Conservation (phyloP, 2,888 invertebrate genomes). For the Eledone cirrhosa region DNA sequence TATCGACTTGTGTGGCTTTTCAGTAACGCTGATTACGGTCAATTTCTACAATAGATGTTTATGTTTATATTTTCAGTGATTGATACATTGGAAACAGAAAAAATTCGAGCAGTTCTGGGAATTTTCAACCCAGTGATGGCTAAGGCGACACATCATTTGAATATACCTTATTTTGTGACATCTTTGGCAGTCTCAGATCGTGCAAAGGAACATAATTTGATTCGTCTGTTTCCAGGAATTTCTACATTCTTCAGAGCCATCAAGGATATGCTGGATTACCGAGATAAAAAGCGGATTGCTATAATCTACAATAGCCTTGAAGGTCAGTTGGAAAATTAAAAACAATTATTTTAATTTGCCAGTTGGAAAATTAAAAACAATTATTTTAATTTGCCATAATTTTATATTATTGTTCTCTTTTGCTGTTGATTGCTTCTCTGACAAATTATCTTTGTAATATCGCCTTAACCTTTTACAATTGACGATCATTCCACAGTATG, state of each 20-base stretch:
- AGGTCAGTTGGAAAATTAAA: constrained; percentile 36
- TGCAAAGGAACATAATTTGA: constrained; percentile 39
- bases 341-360: no score
- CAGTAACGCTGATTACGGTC: no score
- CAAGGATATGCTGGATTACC: constrained; percentile 50
- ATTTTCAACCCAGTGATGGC: constrained; percentile 51
- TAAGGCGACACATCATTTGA: constrained; percentile 49
- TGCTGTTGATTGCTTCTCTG: no score
- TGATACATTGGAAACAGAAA: constrained; percentile 10
- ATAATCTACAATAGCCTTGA: constrained; percentile 48
- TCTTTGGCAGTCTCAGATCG: constrained; percentile 44
- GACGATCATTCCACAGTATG: no score
- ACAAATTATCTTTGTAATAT: no score
- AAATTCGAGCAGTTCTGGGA: constrained; percentile 54
- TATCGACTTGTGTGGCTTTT: no score
- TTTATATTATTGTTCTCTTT: no score
- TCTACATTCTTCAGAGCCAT: constrained; percentile 44
- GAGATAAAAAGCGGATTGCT: constrained; percentile 46
- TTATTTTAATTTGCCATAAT: no score
- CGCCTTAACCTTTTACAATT: no score
- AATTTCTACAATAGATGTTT: background rate
- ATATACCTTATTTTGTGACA: constrained; percentile 59
- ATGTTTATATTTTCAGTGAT: constrained; percentile 4
- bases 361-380: background rate
- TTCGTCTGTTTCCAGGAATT: constrained; percentile 51